phyloP scores from a whole-genome alignment of 1,140 invertebrate genomes.

The Drosophila insularis region DNA sequence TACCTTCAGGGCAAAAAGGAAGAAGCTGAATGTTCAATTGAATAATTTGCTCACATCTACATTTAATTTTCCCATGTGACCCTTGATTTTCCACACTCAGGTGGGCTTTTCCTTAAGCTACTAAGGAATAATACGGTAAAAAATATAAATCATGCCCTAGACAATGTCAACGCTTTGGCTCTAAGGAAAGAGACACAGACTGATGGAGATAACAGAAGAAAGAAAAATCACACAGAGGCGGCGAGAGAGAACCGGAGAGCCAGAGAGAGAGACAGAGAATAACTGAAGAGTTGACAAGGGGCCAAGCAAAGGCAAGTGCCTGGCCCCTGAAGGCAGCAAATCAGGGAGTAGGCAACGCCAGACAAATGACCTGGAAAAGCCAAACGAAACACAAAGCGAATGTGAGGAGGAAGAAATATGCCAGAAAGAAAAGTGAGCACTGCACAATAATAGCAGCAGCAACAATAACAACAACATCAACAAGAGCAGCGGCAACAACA shows the following conservation, averaged over 20 bases:
- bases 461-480: not conserved
- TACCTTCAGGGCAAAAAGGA: not conserved
- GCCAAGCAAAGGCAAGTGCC: constrained; percentile 49
- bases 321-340: constrained; percentile 25
- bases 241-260: not conserved
- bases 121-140: constrained; percentile 29
- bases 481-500: not conserved
- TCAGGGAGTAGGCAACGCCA: constrained; percentile 26
- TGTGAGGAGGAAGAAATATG: constrained; percentile 42
- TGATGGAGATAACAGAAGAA: constrained; percentile 3
- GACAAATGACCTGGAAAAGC: constrained; percentile 65
- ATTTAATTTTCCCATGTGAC: constrained; percentile 11
- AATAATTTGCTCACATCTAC: constrained; percentile 8
- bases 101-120: constrained; percentile 31
- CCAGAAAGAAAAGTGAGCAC: constrained; percentile 27
- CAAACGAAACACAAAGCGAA: constrained; percentile 53
- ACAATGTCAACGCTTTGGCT: constrained; percentile 30
- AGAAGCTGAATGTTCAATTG: constrained; percentile 2
- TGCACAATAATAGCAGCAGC: not conserved
- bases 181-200: constrained; percentile 13
- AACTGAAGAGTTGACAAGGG: constrained; percentile 13
- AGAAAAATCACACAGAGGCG: not conserved
- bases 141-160: constrained; percentile 60
- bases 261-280: not conserved
- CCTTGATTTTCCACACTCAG: constrained; percentile 29